Percentiles rank a stretch among this genome's conserved stretches.
phyloP scores from a whole-genome alignment of 2,888 invertebrate genomes.

The Celastrina argiolus region DNA sequence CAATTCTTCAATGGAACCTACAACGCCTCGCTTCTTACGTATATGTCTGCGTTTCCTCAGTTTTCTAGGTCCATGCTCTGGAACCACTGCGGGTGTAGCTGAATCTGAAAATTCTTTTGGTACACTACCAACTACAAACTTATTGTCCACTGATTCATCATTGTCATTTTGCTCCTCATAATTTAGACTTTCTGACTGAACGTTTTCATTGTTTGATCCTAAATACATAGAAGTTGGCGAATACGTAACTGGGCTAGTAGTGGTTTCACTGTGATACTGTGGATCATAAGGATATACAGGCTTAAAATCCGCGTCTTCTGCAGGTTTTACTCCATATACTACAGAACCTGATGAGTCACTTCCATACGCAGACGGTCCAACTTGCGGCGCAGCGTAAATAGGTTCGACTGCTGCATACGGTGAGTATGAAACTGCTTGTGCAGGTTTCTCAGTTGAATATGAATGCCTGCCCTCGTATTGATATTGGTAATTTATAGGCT shows the following conservation, averaged over 20 bases:
- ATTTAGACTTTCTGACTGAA: constrained; percentile 53
- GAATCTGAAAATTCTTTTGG: constrained; percentile 77
- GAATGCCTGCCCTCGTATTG: constrained; percentile 65
- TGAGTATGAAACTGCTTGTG: constrained; percentile 53
- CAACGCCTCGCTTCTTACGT: constrained; percentile 50
- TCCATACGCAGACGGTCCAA: constrained; percentile 58
- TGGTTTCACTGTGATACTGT: constrained; percentile 63
- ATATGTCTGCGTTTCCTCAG: constrained; percentile 49
- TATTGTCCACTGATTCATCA: constrained; percentile 55
- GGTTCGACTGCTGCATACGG: constrained; percentile 64
- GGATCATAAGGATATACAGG: constrained; percentile 69
- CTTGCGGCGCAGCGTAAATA: constrained; percentile 65
- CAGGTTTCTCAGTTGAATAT: constrained; percentile 63
- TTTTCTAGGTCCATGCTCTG: constrained; percentile 81
- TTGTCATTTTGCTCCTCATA: constrained; percentile 49
- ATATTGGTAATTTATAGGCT: constrained; percentile 58
- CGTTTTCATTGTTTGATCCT: constrained; percentile 61
- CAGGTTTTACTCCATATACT: constrained; percentile 67
- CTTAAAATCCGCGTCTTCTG: constrained; percentile 64
- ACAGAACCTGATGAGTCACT: constrained; percentile 59
- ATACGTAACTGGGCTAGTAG: constrained; percentile 59
- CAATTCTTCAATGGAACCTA: constrained; percentile 62
- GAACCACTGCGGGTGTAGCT: constrained; percentile 78
- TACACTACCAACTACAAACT: constrained; percentile 83
- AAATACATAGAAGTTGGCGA: constrained; percentile 70